A percentile compares a stretch with the other conserved stretches of the same genome.
These are phyloP conservation scores for Sander lucioperca DNA, from an alignment of 2,113 vertebrate species.

Conservation along the genomic window DNA sequence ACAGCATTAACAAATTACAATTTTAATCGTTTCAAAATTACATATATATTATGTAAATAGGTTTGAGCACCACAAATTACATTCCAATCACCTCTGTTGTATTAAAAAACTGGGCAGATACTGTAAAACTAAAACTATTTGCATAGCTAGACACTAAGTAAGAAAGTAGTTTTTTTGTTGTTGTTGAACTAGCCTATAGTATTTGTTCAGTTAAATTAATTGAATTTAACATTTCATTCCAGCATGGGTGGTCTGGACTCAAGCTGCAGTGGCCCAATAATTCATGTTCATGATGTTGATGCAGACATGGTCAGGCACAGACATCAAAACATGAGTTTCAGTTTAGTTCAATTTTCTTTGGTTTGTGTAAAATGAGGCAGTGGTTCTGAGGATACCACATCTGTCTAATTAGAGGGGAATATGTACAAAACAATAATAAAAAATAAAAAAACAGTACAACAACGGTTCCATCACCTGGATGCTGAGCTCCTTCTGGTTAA, in stretches of 20 bases:
- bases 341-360: not conserved
- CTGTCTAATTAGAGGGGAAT: not conserved
- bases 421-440: not conserved
- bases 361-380: not conserved
- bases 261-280: not conserved
- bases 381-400: not conserved
- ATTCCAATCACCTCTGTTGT: not conserved
- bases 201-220: not conserved
- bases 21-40: not conserved
- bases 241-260: not conserved
- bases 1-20: not conserved
- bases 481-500: slow-evolving; percentile 76
- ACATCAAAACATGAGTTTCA: not conserved
- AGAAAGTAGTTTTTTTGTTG: not conserved
- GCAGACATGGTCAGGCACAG: not conserved
- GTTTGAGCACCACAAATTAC: not conserved
- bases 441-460: not conserved
- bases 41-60: not conserved
- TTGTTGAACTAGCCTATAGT: not conserved
- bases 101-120: not conserved
- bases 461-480: slow-evolving; percentile 62
- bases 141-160: not conserved
- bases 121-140: not conserved
- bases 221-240: not conserved
- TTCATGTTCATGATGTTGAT: not conserved